Conservation (phyloP, 2,113 vertebrate species). For the Brienomyrus brachyistius region DNA sequence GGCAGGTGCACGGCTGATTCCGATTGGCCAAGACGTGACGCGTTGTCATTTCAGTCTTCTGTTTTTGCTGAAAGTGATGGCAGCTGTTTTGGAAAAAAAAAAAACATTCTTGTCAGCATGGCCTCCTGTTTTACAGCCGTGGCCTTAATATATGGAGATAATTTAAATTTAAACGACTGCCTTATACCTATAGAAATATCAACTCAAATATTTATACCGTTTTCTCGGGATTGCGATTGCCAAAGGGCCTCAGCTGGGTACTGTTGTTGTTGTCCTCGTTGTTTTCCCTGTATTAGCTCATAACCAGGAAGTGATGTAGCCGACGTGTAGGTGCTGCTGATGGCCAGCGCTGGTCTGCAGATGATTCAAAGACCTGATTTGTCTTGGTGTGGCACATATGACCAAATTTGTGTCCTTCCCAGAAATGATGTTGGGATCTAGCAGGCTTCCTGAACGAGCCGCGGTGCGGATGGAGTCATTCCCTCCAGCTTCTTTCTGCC, state of each 20-base stretch:
- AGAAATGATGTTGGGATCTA: neutral
- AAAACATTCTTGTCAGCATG: neutral
- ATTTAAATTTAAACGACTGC: neutral
- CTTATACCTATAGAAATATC: neutral
- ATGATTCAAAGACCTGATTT: neutral
- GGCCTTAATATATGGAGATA: neutral
- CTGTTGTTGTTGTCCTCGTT: neutral
- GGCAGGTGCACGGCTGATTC: constrained; percentile 64
- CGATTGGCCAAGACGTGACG: constrained; percentile 49
- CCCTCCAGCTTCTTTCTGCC: neutral
- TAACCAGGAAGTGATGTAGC: neutral
- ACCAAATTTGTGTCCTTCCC: neutral
- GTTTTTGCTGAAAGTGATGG: constrained; percentile 30
- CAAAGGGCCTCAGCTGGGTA: neutral
- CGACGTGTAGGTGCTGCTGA: neutral
- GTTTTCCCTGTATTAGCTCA: neutral
- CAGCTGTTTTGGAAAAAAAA: neutral
- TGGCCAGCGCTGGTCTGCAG: neutral
- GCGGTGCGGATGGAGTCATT: neutral
- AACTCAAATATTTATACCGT: neutral
- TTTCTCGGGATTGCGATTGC: neutral
- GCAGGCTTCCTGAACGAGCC: neutral
- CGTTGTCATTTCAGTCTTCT: constrained; percentile 56
- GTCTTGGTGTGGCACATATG: neutral
- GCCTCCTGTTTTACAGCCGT: neutral